Evolutionary conservation across 2,888 invertebrate genomes (phyloP).

Genomic region (Oscheius myriophilus): DNA sequence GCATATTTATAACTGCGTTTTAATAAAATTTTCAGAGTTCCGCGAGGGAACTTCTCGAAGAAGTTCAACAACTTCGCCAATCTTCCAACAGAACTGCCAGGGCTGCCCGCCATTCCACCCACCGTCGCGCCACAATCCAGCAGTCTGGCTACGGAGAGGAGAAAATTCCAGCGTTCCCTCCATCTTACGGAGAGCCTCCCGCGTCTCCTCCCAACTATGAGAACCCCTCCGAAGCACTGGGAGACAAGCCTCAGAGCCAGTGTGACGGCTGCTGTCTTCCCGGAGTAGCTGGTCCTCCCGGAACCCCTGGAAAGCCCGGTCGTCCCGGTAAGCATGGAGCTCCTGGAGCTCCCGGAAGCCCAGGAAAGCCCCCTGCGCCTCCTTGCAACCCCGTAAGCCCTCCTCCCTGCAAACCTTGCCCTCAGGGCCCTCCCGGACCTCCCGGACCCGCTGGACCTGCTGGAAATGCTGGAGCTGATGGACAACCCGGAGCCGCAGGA

Average conservation of each 20-base stretch:
- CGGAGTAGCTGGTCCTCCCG: slow-evolving; percentile 44
- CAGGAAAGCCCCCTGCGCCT: slow-evolving; percentile 38
- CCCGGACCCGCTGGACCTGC: slow-evolving; percentile 39
- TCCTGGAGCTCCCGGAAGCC: slow-evolving; percentile 41
- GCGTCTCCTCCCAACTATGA: too few species aligned
- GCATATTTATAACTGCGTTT: too few species aligned
- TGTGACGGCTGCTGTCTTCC: slow-evolving; percentile 53
- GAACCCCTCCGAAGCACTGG: slow-evolving; percentile 21
- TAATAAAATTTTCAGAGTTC: too few species aligned
- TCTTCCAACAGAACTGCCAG: too few species aligned
- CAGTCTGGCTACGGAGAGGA: slow-evolving; percentile 41
- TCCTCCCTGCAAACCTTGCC: slow-evolving; percentile 48
- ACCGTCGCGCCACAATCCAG: slow-evolving; percentile 41
- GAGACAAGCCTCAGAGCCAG: slow-evolving; percentile 31
- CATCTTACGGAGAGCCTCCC: too few species aligned
- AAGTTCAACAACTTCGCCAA: too few species aligned
- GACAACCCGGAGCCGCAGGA: slow-evolving; percentile 46
- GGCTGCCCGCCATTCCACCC: too few species aligned
- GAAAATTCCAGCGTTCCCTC: too few species aligned
- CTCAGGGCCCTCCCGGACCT: slow-evolving; percentile 50
- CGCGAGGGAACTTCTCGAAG: too few species aligned
- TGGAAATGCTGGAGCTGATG: slow-evolving; percentile 37
- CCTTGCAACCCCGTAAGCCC: slow-evolving; percentile 20
- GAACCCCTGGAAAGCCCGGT: slow-evolving; percentile 49
- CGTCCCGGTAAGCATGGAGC: slow-evolving; percentile 48